phyloP scores from a whole-genome alignment of 2,797 vertebrate species.

The Bufotes viridis region DNA sequence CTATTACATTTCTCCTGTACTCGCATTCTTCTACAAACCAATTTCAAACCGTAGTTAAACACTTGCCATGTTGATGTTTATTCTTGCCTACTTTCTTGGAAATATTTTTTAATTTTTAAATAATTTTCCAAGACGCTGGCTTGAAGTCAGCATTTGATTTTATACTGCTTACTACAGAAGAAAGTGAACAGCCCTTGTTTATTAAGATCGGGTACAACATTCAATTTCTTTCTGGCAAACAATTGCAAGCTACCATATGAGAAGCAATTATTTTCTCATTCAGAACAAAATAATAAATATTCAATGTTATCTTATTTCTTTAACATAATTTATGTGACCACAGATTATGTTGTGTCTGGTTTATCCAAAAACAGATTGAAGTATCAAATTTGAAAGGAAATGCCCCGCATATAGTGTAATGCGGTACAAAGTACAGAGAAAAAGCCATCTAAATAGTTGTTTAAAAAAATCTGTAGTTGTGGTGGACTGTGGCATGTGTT shows the following conservation, averaged over 20 bases:
- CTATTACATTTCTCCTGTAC: not conserved
- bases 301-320: not conserved
- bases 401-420: not conserved
- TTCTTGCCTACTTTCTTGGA: not conserved
- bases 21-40: not conserved
- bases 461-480: not conserved
- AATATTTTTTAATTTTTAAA: conserved; percentile 8
- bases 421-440: not conserved
- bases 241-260: conserved; percentile 34
- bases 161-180: conserved; percentile 6
- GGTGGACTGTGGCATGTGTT: not conserved
- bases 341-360: not conserved
- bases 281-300: conserved; percentile 14
- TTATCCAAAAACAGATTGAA: not conserved
- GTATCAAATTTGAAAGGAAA: not conserved
- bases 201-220: conserved; percentile 40
- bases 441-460: not conserved
- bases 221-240: conserved; percentile 36
- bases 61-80: not conserved
- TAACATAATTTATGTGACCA: conserved; percentile 1
- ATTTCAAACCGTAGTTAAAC: conserved; percentile 3
- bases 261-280: not conserved
- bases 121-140: conserved; percentile 40
- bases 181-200: conserved; percentile 50
- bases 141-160: conserved; percentile 26